Conservation (phyloP, 2,797 vertebrate species). For the Eospalax fontanierii region DNA sequence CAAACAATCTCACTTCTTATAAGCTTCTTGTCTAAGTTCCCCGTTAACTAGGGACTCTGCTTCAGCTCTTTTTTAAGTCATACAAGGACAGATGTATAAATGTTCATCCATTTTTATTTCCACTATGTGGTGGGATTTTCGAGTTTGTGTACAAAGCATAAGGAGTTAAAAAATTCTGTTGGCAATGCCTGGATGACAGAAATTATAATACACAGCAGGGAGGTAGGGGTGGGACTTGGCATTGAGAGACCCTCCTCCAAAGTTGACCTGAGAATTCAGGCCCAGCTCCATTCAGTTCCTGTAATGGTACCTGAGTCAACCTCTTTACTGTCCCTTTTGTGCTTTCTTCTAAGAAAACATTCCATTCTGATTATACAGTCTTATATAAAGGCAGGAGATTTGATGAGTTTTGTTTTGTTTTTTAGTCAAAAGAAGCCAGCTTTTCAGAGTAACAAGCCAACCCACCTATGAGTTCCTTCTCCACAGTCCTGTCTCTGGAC, state of each 20-base stretch:
- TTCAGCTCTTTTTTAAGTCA: not conserved
- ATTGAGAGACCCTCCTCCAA: not conserved
- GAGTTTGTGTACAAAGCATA: not conserved
- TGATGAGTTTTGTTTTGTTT: not conserved
- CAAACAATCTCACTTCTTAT: not conserved
- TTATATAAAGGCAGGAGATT: not conserved
- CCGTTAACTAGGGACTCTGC: not conserved
- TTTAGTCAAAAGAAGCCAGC: not conserved
- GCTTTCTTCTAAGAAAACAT: not conserved
- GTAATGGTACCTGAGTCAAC: not conserved
- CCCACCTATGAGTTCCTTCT: not conserved
- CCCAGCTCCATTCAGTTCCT: not conserved
- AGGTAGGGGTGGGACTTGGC: not conserved
- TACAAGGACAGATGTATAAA: not conserved
- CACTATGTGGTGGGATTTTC: not conserved
- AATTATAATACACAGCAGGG: not conserved
- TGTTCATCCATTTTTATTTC: constrained; percentile 29
- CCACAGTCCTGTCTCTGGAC: not conserved
- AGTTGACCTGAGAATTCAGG: not conserved
- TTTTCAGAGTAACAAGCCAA: not conserved
- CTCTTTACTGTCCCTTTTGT: not conserved
- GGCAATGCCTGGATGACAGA: not conserved
- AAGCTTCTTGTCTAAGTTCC: not conserved
- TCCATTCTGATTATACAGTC: not conserved
- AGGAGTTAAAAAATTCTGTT: not conserved